These are phyloP conservation scores for Myotis yumanensis DNA, from an alignment of 2,113 vertebrate genomes.

Conservation along the genomic window DNA sequence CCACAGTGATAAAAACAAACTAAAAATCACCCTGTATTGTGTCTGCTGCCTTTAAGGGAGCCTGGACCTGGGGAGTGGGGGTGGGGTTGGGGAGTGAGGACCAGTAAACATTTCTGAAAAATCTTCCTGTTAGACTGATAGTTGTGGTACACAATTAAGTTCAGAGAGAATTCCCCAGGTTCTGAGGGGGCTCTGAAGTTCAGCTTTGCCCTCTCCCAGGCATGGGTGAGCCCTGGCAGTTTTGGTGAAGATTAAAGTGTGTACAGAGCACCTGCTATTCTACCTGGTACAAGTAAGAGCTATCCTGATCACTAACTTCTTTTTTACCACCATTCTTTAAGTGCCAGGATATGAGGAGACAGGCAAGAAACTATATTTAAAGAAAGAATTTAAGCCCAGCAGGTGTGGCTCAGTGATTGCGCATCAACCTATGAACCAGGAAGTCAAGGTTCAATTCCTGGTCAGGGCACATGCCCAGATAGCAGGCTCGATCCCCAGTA, in stretches of 20 bases:
- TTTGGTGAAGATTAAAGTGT: neutral
- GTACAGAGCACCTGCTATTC: neutral
- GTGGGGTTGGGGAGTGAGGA: too few species aligned
- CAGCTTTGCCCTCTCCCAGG: neutral
- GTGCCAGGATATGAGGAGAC: neutral
- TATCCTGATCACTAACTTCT: accelerated
- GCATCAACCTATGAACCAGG: too few species aligned
- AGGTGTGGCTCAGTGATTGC: too few species aligned
- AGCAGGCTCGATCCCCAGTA: too few species aligned
- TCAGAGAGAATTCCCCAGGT: neutral
- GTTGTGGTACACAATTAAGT: neutral
- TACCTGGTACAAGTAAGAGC: neutral
- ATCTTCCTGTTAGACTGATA: accelerated
- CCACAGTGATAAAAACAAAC: neutral
- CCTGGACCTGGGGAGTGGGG: too few species aligned
- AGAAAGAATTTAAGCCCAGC: neutral
- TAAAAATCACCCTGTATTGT: too few species aligned
- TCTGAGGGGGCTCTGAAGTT: neutral
- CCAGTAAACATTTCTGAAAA: neutral
- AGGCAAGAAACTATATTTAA: neutral
- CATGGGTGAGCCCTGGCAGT: accelerated
- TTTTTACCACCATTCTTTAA: neutral
- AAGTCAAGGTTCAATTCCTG: too few species aligned
- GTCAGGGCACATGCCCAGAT: too few species aligned
- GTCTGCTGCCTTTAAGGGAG: neutral